Evolutionary conservation across 2,888 invertebrate genomes (phyloP), one percentile per base, ranked within the genome.

Genomic region (Neuroscelio doddi): DNA sequence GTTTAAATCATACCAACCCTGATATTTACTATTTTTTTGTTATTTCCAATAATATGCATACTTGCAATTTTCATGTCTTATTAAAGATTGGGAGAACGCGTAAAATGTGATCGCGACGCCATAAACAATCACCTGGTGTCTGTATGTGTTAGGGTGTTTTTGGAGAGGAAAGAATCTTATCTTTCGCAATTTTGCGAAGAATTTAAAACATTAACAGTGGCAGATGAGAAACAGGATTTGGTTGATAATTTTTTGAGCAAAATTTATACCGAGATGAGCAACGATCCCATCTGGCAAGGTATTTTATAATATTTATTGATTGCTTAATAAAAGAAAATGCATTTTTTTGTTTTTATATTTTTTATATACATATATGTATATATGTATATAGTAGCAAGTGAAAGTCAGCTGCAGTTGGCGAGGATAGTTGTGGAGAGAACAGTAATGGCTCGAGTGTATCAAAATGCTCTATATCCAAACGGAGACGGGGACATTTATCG

Each of bases 381-480:
- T n/a, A n/a, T n/a, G 39, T 59, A 64, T 66, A 63, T 10, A 93
- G 93, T 89, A 67, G 92, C 93, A 5, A 90, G 90, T 65, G 86
- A 89, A 12, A 86, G 88, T 66, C 92, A 95, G 78, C 82, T 94
- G 29, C 90, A 92, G 63, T 89, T 92, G 75, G 94, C 93, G 0
- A 91, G 92, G 76, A 86, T 90, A 59, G 93, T 95, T 2, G 91
- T 98, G 68, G 98, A 98, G 83, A 88, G 97, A 41, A 91, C 92
- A n/a, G 90, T 98, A 4, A 93, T 98, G 88, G 93, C 94, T 46
- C 89, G 93, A 21, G 92, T 98, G 51, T 98, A 98, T 86, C 89
- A 92, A 32, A 92, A 94, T 80, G 97, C 98, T 42, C 89, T 99
- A 85, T 97, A 96, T 86, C 98, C 98, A 3, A 98, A 98, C 82